These are phyloP conservation scores for Prunella himalayana DNA, from an alignment of 2,113 vertebrate species.

Conservation along the genomic window DNA sequence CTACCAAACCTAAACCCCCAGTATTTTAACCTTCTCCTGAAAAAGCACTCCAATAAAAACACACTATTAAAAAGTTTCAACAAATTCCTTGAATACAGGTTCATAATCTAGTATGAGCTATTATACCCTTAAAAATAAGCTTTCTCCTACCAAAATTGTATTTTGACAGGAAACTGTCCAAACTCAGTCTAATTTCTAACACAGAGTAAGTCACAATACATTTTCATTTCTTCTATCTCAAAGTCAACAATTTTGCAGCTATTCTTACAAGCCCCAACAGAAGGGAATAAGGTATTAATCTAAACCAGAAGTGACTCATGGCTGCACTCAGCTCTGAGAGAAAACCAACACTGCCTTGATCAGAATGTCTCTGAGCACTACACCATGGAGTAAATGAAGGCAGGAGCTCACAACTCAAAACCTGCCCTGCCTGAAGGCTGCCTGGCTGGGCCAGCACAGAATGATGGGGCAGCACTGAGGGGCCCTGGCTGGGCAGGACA, in stretches of 20 bases:
- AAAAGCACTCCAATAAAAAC: not conserved
- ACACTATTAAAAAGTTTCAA: not conserved
- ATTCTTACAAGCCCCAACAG: not conserved
- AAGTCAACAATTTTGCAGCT: not conserved
- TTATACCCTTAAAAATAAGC: not conserved
- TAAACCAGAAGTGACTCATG: not conserved
- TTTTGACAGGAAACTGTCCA: not conserved
- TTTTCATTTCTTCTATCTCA: not conserved
- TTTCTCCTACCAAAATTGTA: not conserved
- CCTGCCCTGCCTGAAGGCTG: not conserved
- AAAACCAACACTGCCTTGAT: not conserved
- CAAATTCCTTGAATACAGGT: not conserved
- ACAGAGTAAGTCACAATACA: not conserved
- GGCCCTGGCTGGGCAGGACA: not conserved
- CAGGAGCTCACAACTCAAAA: not conserved
- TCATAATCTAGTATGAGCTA: not conserved
- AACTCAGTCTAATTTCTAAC: not conserved
- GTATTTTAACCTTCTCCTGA: not conserved
- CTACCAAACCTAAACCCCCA: not conserved
- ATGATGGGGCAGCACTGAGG: fast-evolving
- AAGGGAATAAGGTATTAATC: not conserved
- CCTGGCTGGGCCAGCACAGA: not conserved
- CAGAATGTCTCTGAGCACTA: not conserved
- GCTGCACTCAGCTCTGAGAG: not conserved
- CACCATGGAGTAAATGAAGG: fast-evolving